Evolutionary conservation across 2,888 invertebrate species (phyloP), one percentile per base, ranked within the genome.

Genomic region (Agrotis segetum): DNA sequence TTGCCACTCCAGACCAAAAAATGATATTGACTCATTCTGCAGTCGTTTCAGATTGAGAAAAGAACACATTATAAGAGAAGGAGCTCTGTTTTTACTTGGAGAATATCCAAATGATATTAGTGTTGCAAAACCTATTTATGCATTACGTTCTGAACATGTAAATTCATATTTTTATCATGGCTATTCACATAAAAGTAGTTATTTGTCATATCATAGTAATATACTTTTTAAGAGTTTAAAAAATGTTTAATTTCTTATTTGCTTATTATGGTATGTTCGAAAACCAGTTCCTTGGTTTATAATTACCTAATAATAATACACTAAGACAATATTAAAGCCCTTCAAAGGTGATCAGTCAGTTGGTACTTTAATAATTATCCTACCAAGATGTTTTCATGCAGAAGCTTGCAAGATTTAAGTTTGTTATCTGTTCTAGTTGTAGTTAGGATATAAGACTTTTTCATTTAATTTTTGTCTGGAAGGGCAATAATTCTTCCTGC

Each of bases 11-110:
- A 59, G 59, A 40, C 40, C 59, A 1, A 0, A 16, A 40, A 59
- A 59, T 5, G 16, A 59, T 16, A 19, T 19, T 40, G 11, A 40
- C 9, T 5, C 9, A 16, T 59, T 59, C 19, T 40, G 40, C 16
- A 40, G 59, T 59, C 59, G 59, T 59, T 40, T 59, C 16, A 19
- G 11, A 59, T 59, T 59, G 59, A 40, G 7, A 59, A 59, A 40
- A 5, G 11, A 40, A 16, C 16, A 19, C 0, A 5, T 16, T 16
- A 5, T 59, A 19, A 16, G 40, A 40, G 58, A 59, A 59, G 59
- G 59, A 19, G 40, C 59, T 19, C 40, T 59, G 19, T 59, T 40
- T 11, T 59, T 59, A 19, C 40, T 59, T 40, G 59, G 60, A 24
- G 58, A 58, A 40, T 59, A n/a, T 59, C 59, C 59, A 40, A 59